Evolutionary conservation across 1,140 invertebrate species (phyloP).

Genomic region (Meloidogyne exigua): DNA sequence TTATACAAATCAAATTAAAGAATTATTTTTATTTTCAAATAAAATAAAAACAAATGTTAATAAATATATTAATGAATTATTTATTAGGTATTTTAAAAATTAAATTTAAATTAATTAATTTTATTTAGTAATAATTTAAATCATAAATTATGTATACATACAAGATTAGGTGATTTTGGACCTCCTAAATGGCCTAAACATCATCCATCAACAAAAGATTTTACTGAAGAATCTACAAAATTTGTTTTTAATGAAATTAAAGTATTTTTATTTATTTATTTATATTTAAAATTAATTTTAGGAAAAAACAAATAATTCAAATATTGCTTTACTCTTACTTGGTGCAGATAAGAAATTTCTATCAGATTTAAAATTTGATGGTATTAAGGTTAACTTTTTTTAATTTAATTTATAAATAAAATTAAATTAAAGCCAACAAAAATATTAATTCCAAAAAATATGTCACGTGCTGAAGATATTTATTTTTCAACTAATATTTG

Average conservation of each 20-base stretch:
- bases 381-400: not conserved
- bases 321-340: not conserved
- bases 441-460: not conserved
- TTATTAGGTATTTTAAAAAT: not conserved
- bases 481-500: slow-evolving; percentile 16
- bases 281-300: too few species aligned
- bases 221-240: slow-evolving; percentile 6
- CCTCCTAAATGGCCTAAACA: not conserved
- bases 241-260: slow-evolving; percentile 16
- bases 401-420: not conserved
- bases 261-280: not conserved
- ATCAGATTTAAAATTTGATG: not conserved
- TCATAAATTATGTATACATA: not conserved
- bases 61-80: not conserved
- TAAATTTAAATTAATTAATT: not conserved
- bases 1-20: not conserved
- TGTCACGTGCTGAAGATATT: not conserved
- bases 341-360: not conserved
- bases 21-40: slow-evolving; percentile 3
- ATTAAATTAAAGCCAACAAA: not conserved
- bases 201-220: slow-evolving; percentile 4
- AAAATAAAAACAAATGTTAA: not conserved
- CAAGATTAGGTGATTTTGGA: not conserved
- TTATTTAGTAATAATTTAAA: not conserved
- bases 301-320: not conserved